These are phyloP conservation scores for Fulmarus glacialis DNA, from an alignment of 2,113 vertebrate species.

Conservation along the genomic window DNA sequence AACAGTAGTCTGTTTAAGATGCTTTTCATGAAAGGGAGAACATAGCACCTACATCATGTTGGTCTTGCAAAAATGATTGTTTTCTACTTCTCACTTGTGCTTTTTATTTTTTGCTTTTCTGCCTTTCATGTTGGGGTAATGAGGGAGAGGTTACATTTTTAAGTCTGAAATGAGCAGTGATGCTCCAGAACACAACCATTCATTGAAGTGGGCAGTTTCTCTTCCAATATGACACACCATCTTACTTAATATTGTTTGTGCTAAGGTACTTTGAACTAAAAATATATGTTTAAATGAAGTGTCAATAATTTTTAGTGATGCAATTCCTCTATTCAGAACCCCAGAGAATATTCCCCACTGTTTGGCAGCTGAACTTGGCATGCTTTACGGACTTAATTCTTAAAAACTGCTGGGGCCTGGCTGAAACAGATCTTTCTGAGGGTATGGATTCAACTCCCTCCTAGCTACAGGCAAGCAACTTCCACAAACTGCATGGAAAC, in stretches of 20 bases:
- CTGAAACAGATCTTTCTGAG: background rate
- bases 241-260: background rate
- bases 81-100: background rate
- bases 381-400: background rate
- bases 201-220: background rate
- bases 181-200: background rate
- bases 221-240: background rate
- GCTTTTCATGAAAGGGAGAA: background rate
- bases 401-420: background rate
- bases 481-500: background rate
- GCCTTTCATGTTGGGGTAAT: background rate
- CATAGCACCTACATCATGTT: background rate
- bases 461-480: background rate
- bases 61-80: background rate
- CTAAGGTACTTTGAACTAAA: background rate
- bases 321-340: background rate
- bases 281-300: background rate
- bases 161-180: background rate
- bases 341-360: background rate
- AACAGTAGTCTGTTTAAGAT: background rate
- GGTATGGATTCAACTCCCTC: background rate
- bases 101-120: background rate
- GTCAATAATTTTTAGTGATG: background rate
- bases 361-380: background rate
- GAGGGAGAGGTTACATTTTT: background rate